Base-by-base conservation (phyloP, 2,888 invertebrate species). In the Cremastinae sp. region DNA sequence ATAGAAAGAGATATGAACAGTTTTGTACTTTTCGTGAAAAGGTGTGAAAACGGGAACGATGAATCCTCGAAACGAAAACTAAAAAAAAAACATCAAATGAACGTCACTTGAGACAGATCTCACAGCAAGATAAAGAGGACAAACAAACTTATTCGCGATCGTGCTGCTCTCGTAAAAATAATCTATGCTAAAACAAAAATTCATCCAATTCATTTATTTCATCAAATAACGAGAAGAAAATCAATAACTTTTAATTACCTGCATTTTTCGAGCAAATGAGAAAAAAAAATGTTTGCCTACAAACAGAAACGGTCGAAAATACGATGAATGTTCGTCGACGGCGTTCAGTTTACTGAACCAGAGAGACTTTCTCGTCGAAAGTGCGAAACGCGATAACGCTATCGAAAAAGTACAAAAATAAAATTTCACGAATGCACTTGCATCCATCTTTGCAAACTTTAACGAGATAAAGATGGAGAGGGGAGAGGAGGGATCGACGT, bases 31-130 rank as follows among this genome's bases (percentile, higher is more conserved):
- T 84, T 94, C 92, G 51, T 92, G 91, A 66, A 94, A 93, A 0
- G 94, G 93, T 0, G 94, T 94, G 81, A 95, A 94, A 0, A 94
- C 94, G 0, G 95, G 95, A 0, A 93, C 94, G 89, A 94, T 92
- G 10, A 94, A 85, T 7, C 95, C 95, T 82, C 91, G 91, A 74
- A 92, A 93, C 56, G 89, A 91, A 83, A 82, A 84, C 83, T 84
- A 59, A 5, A 71, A 74, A 58, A 75, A 75, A 64, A 59, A 41
- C n/a, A 12, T 12, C 10, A 64, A 14, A 59, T 66, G n/a, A 43
- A 36, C 22, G 8, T 56, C 16, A 56, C 58, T 58, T 20, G 45
- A 38, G 28, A 53, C 20, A 41, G 51, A 36, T 41, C 45, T 54
- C 38, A 22, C n/a, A 18, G 54, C 22, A 9, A 61, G 45, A 69